phyloP scores from a whole-genome alignment of 2,113 vertebrate species.

The Muntiacus reevesi region DNA sequence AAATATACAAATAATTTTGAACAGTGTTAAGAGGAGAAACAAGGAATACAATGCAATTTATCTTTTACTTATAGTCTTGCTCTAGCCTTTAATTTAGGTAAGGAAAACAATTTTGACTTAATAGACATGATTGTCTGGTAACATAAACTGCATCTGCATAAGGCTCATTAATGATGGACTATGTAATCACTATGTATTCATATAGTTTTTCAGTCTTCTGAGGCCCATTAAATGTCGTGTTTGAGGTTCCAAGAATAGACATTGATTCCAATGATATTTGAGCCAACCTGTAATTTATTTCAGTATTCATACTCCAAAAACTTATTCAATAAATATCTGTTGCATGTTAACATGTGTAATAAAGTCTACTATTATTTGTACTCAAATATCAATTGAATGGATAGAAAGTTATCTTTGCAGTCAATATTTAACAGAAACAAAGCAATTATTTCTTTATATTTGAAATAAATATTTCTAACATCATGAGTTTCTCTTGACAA shows the following conservation, averaged over 20 bases:
- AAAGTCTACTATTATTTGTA: constrained; percentile 43
- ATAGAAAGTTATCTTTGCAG: constrained; percentile 14
- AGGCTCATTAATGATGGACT: not conserved
- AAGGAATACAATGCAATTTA: not conserved
- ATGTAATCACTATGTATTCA: constrained; percentile 7
- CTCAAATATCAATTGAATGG: constrained; percentile 33
- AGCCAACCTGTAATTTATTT: constrained; percentile 38
- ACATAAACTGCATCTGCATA: not conserved
- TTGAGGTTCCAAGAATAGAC: constrained; percentile 4
- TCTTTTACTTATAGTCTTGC: constrained; percentile 6
- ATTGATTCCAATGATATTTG: not conserved
- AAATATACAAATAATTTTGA: not conserved
- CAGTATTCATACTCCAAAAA: not conserved
- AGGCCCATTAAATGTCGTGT: constrained; percentile 3
- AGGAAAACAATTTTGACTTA: constrained; percentile 4
- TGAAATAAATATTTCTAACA: constrained; percentile 38
- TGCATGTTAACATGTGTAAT: constrained; percentile 1
- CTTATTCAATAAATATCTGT: constrained; percentile 25
- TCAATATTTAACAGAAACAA: constrained; percentile 51
- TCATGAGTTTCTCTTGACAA: not conserved
- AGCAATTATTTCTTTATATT: constrained; percentile 47
- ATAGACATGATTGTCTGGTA: not conserved
- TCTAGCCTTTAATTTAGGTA: not conserved
- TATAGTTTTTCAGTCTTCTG: not conserved
- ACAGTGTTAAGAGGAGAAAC: not conserved